Evolutionary conservation across 2,888 invertebrate genomes (phyloP), one percentile per base, ranked within the genome.

Genomic region (Cacoxenus indagator): DNA sequence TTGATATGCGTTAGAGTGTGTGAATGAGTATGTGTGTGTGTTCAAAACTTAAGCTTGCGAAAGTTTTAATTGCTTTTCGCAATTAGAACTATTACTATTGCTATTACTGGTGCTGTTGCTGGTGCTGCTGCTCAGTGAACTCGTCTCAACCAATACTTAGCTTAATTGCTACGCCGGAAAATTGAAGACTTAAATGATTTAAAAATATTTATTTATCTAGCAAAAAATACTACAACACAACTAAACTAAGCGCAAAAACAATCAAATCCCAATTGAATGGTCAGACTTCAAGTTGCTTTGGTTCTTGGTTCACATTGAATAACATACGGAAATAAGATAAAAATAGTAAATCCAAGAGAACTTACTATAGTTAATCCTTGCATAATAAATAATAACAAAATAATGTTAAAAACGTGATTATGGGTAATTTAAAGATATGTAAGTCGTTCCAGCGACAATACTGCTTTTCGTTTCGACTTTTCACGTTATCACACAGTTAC

Each of bases 41-140:
- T 75, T 74, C 76, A 75, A n/a, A n/a, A 81, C 82, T 81, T 82
- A 75, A 82, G 82, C 74, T 72, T 73, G 81, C 71, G 76, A 81
- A 81, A 81, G 80, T 81, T 81, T 81, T 81, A 81, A 81, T 81
- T 81, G 80, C 80, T 81, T 81, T 81, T 81, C 82, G 80, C 80
- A 81, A 81, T 81, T 81, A 81, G 82, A 81, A 81, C 80, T 81
- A 81, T 81, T 81, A 81, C 81, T 81, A 76, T 78, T 45, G 14
- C 22, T 43, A 9, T 2, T n/a, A 5, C n/a, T 5, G n/a, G 3
- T 48, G 48, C 51, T 22, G 51, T 9, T 9, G 51, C 51, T 22
- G 8, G 75, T 80, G 76, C 78, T 66, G 77, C 76, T 76, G 81
- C 75, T 22, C 51, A 51, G 17, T 51, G 51, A 17, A 11, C 37